Conservation (phyloP, 2,888 invertebrate genomes). For the Mythimna pallens region DNA sequence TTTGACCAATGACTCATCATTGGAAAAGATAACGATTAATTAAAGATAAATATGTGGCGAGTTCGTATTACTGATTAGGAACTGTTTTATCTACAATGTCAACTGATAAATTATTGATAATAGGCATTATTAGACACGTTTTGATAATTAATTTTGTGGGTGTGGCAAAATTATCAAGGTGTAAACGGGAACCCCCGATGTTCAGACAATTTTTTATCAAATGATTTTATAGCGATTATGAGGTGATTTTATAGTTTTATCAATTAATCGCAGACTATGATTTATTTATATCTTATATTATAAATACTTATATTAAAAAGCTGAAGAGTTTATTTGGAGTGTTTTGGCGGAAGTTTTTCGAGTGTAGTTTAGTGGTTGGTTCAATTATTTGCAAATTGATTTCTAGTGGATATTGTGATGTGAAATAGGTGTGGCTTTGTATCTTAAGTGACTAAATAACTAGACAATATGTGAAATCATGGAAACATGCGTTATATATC, state of each 20-base stretch:
- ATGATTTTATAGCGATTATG: not conserved
- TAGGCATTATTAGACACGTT: not conserved
- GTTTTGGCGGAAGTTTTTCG: too few relatives aligned
- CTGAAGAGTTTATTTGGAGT: too few relatives aligned
- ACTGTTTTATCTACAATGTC: constrained; percentile 23
- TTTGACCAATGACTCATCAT: constrained; percentile 3
- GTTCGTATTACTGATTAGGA: constrained; percentile 18
- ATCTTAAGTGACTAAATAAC: too few relatives aligned
- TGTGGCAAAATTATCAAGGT: constrained; percentile 17
- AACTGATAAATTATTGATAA: constrained; percentile 29
- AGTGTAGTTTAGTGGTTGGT: too few relatives aligned
- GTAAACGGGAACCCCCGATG: constrained; percentile 1
- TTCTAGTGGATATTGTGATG: too few relatives aligned
- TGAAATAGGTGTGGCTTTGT: too few relatives aligned
- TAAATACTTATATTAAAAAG: too few relatives aligned
- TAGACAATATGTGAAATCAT: too few relatives aligned
- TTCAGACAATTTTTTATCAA: not conserved
- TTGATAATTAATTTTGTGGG: constrained; percentile 33
- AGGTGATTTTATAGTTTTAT: constrained; percentile 10
- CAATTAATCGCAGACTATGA: not conserved
- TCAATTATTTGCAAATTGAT: too few relatives aligned
- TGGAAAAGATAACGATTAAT: constrained; percentile 13
- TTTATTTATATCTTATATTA: too few relatives aligned
- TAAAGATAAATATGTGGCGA: not conserved
- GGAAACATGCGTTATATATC: too few relatives aligned